Evolutionary conservation across 2,888 invertebrate species (phyloP).

Genomic region (Meiosimyza decipiens): DNA sequence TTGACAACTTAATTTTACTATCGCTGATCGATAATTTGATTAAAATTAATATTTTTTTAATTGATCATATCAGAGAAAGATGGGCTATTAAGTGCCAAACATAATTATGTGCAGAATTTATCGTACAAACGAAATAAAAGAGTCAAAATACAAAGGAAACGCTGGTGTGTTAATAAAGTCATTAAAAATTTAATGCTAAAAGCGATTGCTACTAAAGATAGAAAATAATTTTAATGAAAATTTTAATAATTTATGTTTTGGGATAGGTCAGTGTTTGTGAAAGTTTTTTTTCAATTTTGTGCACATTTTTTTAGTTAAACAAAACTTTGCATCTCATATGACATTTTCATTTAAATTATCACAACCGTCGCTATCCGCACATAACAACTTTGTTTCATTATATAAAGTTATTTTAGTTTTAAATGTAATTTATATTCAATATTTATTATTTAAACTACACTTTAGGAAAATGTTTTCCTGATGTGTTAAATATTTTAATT

Average conservation of each 20-base stretch:
- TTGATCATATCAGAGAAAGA: no score
- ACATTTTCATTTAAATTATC: slow-evolving; percentile 32
- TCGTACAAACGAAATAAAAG: neutral
- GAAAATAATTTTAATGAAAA: no score
- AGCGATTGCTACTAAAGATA: no score
- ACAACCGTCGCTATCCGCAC: slow-evolving; percentile 35
- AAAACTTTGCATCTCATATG: neutral
- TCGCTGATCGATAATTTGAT: neutral
- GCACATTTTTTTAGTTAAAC: slow-evolving; percentile 1
- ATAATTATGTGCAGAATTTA: neutral
- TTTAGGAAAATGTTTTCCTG: neutral
- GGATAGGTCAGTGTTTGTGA: neutral
- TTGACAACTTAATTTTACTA: no score
- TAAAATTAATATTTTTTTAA: neutral
- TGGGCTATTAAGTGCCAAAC: no score
- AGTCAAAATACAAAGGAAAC: neutral
- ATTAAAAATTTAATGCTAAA: no score
- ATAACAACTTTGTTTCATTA: slow-evolving; percentile 5
- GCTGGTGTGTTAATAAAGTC: no score
- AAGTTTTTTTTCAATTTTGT: neutral
- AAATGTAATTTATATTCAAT: neutral
- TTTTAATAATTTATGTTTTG: neutral
- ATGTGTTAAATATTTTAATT: neutral
- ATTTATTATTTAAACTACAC: neutral
- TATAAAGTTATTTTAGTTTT: neutral